phyloP scores from a whole-genome alignment of 2,113 vertebrate genomes.

The Atlantisia rogersi region DNA sequence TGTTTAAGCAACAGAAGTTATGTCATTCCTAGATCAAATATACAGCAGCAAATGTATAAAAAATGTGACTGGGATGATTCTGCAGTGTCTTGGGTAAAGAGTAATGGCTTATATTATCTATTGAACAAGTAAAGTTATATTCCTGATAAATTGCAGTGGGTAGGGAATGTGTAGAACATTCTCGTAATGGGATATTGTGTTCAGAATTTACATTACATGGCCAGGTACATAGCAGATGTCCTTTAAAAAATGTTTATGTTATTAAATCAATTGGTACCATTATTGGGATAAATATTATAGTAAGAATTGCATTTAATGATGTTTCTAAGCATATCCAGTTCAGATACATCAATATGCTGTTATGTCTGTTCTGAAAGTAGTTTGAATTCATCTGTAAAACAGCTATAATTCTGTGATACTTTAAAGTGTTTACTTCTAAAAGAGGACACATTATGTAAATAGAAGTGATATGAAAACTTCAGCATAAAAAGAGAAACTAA shows the following conservation, averaged over 20 bases:
- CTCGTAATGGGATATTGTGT: neutral
- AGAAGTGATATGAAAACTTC: neutral
- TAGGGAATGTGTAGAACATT: neutral
- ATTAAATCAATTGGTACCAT: neutral
- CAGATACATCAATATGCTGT: neutral
- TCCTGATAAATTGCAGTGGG: neutral
- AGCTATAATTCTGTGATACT: neutral
- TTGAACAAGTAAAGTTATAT: neutral
- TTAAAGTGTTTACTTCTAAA: neutral
- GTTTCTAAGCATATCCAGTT: neutral
- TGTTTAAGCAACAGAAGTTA: neutral
- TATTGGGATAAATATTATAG: neutral
- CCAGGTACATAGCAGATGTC: neutral
- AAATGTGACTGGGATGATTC: neutral
- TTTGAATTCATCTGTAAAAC: neutral
- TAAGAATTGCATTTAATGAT: neutral
- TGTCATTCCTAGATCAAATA: neutral
- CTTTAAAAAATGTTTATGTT: neutral
- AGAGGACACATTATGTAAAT: neutral
- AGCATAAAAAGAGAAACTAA: neutral
- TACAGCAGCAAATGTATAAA: neutral
- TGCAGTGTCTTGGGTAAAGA: neutral
- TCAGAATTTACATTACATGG: neutral
- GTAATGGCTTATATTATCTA: neutral
- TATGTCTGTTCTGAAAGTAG: neutral